Conservation (phyloP, 2,113 vertebrate genomes). For the Microtus ochrogaster region DNA sequence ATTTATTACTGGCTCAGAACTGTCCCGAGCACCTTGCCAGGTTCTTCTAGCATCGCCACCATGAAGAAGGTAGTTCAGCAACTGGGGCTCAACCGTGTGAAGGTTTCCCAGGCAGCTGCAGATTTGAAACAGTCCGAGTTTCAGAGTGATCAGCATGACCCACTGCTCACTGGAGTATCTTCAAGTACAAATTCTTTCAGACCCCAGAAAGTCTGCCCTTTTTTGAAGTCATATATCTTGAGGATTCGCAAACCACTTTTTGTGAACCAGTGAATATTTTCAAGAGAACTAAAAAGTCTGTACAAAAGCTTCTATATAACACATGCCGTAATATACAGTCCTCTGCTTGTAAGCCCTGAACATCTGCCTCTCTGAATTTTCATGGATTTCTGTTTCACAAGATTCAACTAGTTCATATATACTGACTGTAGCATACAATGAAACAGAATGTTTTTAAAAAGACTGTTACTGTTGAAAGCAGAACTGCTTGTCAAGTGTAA, state of each 20-base stretch:
- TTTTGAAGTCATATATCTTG: background rate
- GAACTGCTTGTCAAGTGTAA: slow-evolving; percentile 30
- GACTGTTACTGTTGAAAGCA: background rate
- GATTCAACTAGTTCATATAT: background rate
- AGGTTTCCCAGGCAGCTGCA: background rate
- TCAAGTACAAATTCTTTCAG: background rate
- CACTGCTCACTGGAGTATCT: background rate
- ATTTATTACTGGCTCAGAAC: background rate
- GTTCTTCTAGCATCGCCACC: background rate
- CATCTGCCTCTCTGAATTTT: background rate
- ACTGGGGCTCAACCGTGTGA: background rate
- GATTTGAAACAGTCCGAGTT: background rate
- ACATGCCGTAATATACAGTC: background rate
- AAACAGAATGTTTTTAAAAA: background rate
- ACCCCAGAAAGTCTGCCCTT: background rate
- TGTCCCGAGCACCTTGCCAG: background rate
- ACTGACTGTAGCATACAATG: background rate
- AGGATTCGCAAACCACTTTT: background rate
- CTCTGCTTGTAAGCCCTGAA: background rate
- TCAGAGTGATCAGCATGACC: background rate
- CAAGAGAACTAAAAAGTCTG: background rate
- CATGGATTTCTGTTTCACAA: background rate
- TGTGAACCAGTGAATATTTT: background rate
- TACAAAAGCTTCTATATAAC: background rate
- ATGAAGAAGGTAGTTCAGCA: background rate